Evolutionary conservation across 2,113 vertebrate genomes (phyloP).

Genomic region (Antidorcas marsupialis): DNA sequence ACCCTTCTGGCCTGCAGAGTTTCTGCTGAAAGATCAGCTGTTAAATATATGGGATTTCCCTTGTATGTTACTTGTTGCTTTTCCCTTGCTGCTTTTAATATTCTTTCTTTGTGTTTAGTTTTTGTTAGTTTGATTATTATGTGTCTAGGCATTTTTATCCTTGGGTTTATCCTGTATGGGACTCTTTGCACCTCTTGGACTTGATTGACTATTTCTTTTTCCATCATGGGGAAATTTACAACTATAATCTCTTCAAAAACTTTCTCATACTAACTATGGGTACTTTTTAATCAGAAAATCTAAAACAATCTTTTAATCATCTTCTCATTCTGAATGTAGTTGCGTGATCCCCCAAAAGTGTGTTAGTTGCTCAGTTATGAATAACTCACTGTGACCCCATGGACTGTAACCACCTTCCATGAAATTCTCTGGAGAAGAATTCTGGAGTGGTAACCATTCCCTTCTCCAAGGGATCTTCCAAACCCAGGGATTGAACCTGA

Average conservation of each 20-base stretch:
- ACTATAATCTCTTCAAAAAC: background rate
- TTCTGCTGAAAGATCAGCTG: background rate
- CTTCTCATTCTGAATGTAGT: background rate
- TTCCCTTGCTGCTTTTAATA: background rate
- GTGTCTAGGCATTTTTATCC: background rate
- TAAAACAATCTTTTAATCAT: background rate
- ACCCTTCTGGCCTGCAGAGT: background rate
- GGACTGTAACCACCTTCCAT: background rate
- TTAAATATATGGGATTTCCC: background rate
- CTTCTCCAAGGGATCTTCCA: background rate
- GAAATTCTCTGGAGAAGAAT: background rate
- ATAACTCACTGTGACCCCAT: background rate
- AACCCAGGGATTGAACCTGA: background rate
- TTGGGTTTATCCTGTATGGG: background rate
- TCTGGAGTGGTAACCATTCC: background rate
- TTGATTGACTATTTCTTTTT: background rate
- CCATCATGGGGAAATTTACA: background rate
- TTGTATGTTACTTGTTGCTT: background rate
- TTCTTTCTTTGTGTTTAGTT: background rate
- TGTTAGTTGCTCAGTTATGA: background rate
- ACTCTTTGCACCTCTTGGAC: background rate
- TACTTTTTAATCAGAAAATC: background rate
- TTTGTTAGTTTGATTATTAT: background rate
- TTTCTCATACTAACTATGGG: background rate
- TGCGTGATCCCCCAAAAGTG: background rate